Base-by-base conservation (phyloP, 2,113 vertebrate species). In the Caranx ignobilis region DNA sequence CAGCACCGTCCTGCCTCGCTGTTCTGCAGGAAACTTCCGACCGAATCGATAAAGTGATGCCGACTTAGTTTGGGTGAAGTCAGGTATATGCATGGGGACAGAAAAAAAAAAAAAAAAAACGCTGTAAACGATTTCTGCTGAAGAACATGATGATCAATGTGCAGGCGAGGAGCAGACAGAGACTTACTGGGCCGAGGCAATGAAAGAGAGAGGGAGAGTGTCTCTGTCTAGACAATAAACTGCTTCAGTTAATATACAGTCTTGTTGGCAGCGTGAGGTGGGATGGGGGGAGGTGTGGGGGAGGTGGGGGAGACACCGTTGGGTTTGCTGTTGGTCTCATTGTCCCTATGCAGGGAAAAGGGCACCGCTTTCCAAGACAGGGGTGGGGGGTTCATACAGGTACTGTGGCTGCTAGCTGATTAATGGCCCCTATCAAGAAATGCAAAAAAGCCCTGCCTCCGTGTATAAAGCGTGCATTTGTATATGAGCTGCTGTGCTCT, bases 141-240 rank as follows among this genome's bases (percentile, higher is more conserved):
- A 43, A 59, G 73, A 75, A 82, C 75, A 86, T 80, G 85, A 90
- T 81, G 82, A 94, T 93, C 75, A 57, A 91, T 87, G 86, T 73
- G 83, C 43, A 71, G 79, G 65, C n/a, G 34, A 77, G 75, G 45
- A 71, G 69, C 48, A 74, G 79, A 64, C 69, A 2, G 54, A 19
- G 71, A 86, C 43, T 80, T 74, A 72, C 67, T 74, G 80, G 70
- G 87, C 75, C 77, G 69, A 64, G 86, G 81, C 76, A 60, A 55
- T 13, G 62, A 75, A 43, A 69, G 65, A 62, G 64, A 69, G 83
- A 75, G 75, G 45, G 11, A 68, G 73, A 45, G 68, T 4, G 74
- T 73, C 70, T 85, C 77, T 75, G 92, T 94, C 90, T 91, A 81
- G 92, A 93, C 90, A 88, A 86, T 88, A 77, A 92, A 89, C 80